Evolutionary conservation across 2,113 vertebrate genomes (phyloP).

Genomic region (Callithrix jacchus): DNA sequence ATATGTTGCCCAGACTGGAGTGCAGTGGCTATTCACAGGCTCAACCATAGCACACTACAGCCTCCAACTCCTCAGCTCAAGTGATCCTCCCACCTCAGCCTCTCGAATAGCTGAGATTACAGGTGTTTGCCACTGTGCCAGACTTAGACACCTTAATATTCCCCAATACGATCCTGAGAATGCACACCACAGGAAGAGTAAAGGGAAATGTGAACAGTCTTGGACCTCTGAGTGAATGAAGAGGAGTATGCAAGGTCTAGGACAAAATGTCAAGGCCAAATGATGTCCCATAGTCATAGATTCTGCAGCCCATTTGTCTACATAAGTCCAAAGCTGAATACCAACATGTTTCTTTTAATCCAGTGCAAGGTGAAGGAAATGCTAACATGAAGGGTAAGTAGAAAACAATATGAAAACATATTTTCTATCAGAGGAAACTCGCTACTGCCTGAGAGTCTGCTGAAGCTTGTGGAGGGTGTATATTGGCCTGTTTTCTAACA

Average conservation of each 20-base stretch:
- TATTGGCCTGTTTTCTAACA: neutral
- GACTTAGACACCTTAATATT: neutral
- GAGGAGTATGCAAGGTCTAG: accelerated
- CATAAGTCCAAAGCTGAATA: neutral
- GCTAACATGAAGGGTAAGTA: neutral
- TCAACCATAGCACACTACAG: neutral
- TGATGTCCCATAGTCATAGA: neutral
- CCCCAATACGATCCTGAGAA: neutral
- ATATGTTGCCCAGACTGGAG: neutral
- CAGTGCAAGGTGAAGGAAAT: neutral
- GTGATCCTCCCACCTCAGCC: neutral
- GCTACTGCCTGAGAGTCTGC: neutral
- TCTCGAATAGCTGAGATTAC: neutral
- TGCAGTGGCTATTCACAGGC: neutral
- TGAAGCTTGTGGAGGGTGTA: neutral
- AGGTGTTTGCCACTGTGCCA: neutral
- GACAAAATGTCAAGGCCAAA: neutral
- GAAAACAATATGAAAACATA: neutral
- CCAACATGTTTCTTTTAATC: neutral
- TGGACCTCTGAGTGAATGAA: neutral
- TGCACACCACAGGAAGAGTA: neutral
- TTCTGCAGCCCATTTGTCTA: neutral
- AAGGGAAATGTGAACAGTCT: neutral
- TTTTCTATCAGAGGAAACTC: neutral
- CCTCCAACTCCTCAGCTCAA: neutral